Evolutionary conservation across 2,888 invertebrate species (phyloP).

Genomic region (Mythimna lalbum): DNA sequence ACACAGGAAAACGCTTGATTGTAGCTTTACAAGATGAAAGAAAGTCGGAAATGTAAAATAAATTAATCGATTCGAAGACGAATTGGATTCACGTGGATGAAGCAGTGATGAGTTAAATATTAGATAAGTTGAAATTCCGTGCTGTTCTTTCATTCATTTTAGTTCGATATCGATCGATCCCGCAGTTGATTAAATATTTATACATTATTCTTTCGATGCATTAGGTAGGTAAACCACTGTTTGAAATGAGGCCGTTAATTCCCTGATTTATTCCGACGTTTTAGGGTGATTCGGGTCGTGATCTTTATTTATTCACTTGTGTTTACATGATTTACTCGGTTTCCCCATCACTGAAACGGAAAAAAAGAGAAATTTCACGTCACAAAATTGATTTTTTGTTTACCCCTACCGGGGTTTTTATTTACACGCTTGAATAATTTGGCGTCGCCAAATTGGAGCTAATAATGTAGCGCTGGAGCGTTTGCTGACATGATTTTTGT

Average conservation of each 20-base stretch:
- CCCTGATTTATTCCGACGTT: constrained; percentile 56
- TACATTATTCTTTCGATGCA: constrained; percentile 30
- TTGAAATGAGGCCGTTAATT: constrained; percentile 48
- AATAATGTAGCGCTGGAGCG: constrained; percentile 13
- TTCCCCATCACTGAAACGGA: constrained; percentile 46
- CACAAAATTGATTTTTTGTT: constrained; percentile 38
- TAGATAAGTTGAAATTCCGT: constrained; percentile 1
- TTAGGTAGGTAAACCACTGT: constrained; percentile 47
- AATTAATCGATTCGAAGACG: constrained; percentile 31
- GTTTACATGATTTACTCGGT: constrained; percentile 60
- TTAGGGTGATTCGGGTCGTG: constrained; percentile 54
- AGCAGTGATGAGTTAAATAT: constrained; percentile 30
- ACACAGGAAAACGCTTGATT: constrained; percentile 2
- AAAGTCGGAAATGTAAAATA: constrained; percentile 31
- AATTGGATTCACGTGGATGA: constrained; percentile 30
- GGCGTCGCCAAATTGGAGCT: constrained; percentile 8
- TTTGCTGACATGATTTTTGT: constrained; percentile 7
- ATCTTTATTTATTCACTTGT: constrained; percentile 66
- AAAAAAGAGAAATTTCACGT: constrained; percentile 44
- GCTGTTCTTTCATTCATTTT: constrained; percentile 21
- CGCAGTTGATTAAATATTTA: constrained; percentile 30
- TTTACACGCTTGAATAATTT: constrained; percentile 29
- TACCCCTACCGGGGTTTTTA: constrained; percentile 19
- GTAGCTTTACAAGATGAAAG: constrained; percentile 26
- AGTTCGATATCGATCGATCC: constrained; percentile 9